Conservation (phyloP, 92 coral and sea anemone species). For the Porites rus region DNA sequence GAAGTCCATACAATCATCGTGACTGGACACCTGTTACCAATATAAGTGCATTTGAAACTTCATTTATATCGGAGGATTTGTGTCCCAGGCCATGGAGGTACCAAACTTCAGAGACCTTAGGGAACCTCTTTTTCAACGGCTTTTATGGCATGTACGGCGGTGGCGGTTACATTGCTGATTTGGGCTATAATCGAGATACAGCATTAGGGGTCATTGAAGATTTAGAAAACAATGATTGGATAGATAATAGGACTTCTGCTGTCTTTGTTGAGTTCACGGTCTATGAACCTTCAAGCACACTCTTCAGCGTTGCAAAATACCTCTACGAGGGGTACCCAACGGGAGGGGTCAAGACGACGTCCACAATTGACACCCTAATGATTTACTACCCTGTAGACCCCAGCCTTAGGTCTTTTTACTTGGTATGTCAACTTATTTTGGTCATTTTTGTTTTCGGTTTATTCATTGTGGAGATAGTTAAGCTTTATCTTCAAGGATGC, state of each 20-base stretch:
- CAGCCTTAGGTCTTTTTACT: constrained; percentile 51
- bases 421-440: constrained; percentile 64
- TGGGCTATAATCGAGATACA: constrained; percentile 74
- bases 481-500: constrained; percentile 63
- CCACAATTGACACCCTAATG: constrained; percentile 58
- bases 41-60: constrained; percentile 50
- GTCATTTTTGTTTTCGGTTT: constrained; percentile 64
- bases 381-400: constrained; percentile 76
- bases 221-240: constrained; percentile 66
- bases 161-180: constrained; percentile 84
- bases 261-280: constrained; percentile 84
- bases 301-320: constrained; percentile 79
- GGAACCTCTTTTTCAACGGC: constrained; percentile 46
- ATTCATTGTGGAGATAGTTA: constrained; percentile 61
- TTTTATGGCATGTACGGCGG: constrained; percentile 40
- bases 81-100: constrained; percentile 87
- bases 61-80: constrained; percentile 49
- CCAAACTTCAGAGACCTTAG: constrained; percentile 43
- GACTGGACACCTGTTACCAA: constrained; percentile 82
- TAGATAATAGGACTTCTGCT: constrained; percentile 73
- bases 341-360: constrained; percentile 56
- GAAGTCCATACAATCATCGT: constrained; percentile 71
- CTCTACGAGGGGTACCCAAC: constrained; percentile 69
- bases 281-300: constrained; percentile 81
- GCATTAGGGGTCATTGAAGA: constrained; percentile 71